Evolutionary conservation across 2,113 vertebrate species (phyloP).

Genomic region (Pyrgilauda ruficollis): DNA sequence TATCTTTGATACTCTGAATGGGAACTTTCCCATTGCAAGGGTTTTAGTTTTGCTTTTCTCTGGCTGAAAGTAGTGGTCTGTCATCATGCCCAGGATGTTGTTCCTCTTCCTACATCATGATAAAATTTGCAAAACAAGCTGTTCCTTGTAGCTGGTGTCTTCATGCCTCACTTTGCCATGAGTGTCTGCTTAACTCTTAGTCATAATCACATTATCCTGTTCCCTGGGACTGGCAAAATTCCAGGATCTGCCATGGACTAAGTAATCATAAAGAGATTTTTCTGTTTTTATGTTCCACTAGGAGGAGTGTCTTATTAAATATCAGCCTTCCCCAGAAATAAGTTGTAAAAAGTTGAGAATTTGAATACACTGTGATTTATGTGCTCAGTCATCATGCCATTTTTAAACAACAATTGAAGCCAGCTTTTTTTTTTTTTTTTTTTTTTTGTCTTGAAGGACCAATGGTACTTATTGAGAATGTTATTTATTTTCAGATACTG

Average conservation of each 20-base stretch:
- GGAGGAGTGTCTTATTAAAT: neutral
- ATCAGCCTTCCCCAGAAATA: neutral
- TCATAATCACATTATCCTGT: neutral
- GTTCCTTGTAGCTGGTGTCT: neutral
- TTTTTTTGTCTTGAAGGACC: neutral
- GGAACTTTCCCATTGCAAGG: neutral
- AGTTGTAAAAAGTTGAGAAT: neutral
- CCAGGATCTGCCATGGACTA: neutral
- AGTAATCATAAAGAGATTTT: neutral
- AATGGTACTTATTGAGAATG: neutral
- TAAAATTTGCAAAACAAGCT: neutral
- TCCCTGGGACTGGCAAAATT: neutral
- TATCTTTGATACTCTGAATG: neutral
- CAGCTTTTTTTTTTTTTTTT: neutral
- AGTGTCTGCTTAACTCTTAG: neutral
- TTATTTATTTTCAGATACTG: slow-evolving; percentile 79
- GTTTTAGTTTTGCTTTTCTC: neutral
- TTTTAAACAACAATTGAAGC: neutral
- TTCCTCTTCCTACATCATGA: neutral
- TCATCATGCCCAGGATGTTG: neutral
- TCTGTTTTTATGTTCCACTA: neutral
- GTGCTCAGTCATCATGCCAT: neutral
- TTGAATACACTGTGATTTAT: neutral
- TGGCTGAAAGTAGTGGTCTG: neutral
- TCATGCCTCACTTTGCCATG: neutral